Conservation (phyloP, 37 sponge, comb jelly and placozoan genomes). For the Halichondria panicea region DNA sequence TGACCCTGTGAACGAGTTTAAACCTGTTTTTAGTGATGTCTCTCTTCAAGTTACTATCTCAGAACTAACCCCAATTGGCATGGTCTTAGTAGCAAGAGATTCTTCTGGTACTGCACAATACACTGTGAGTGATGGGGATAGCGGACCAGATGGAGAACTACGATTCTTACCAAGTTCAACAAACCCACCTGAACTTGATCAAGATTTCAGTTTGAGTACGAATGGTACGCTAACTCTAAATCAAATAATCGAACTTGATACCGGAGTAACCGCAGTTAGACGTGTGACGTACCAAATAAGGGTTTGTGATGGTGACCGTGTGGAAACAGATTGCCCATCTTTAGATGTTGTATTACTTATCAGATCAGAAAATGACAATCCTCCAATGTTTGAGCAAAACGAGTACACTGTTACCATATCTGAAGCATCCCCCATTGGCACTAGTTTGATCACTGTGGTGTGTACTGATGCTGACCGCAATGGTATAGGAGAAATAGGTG, state of each 20-base stretch:
- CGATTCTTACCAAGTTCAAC: too few relatives aligned
- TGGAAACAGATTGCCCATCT: background rate
- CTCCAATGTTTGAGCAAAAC: background rate
- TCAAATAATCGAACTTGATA: background rate
- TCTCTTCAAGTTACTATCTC: background rate
- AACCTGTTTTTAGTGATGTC: background rate
- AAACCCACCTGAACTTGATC: too few relatives aligned
- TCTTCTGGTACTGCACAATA: background rate
- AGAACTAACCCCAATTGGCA: background rate
- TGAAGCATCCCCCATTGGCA: background rate
- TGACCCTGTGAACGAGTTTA: conserved; percentile 11
- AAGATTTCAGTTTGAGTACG: background rate
- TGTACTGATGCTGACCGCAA: conserved; percentile 2
- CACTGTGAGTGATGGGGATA: conserved; percentile 8
- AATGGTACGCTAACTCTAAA: background rate
- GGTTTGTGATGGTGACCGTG: background rate
- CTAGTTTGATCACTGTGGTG: background rate
- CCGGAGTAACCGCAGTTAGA: background rate
- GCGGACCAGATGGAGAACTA: conserved; percentile 17
- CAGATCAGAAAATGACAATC: background rate
- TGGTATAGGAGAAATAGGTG: background rate
- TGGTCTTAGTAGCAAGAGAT: background rate
- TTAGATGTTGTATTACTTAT: background rate
- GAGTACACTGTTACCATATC: background rate
- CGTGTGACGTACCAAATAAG: background rate